Percentiles rank a stretch among this genome's conserved stretches.
Evolutionary conservation across 2,888 invertebrate species (phyloP).

Genomic region (Machimus atricapillus): DNA sequence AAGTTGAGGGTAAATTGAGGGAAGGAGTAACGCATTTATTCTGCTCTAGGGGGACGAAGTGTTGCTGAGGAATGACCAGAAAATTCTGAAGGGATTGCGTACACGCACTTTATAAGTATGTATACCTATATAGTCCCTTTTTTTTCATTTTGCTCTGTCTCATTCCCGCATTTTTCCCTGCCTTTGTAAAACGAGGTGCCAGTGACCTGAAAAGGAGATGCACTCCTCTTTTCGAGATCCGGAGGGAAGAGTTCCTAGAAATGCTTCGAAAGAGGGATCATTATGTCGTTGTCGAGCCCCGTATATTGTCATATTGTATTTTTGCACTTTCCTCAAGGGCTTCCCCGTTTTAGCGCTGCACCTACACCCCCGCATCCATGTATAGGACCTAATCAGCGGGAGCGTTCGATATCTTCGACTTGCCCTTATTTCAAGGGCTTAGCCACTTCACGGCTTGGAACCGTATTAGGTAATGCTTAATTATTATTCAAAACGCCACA

Average conservation of each 20-base stretch:
- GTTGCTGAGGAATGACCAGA: constrained; percentile 2
- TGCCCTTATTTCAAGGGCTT: not conserved
- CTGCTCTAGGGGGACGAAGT: not conserved
- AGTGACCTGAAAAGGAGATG: constrained; percentile 31
- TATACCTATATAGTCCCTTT: constrained; percentile 1
- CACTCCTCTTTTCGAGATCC: not conserved
- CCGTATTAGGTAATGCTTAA: not conserved
- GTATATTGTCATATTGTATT: not conserved
- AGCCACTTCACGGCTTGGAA: not conserved
- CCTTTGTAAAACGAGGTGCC: not conserved
- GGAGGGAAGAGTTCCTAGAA: not conserved
- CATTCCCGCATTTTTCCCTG: not conserved
- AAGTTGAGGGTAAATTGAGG: not conserved
- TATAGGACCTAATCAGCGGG: not conserved
- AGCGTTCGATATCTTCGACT: not conserved
- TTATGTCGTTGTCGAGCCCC: not conserved
- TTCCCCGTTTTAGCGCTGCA: not conserved
- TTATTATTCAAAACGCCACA: not conserved
- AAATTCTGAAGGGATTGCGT: constrained; percentile 13
- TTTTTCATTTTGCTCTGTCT: not conserved
- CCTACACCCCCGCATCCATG: not conserved
- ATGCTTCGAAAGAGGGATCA: not conserved
- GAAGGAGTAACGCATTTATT: not conserved
- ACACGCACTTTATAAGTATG: constrained; percentile 18
- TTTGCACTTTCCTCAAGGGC: not conserved